A percentile compares a stretch with the other conserved stretches of the same genome.
phyloP scores from a whole-genome alignment of 2,888 invertebrate species.

The Diachrysia chrysitis region DNA sequence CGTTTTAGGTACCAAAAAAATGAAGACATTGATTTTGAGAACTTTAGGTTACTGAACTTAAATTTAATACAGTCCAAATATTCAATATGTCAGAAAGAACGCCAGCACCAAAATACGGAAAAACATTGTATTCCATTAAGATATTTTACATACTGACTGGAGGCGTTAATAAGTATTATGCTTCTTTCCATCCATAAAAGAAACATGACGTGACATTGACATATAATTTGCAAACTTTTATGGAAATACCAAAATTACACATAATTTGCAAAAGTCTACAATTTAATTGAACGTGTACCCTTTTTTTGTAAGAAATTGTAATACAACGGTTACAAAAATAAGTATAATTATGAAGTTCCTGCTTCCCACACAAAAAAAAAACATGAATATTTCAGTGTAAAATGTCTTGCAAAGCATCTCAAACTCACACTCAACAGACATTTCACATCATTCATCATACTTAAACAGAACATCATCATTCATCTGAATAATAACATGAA shows the following conservation, averaged over 20 bases:
- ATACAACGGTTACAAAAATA: neutral
- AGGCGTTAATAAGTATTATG: constrained; percentile 43
- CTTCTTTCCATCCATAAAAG: constrained; percentile 45
- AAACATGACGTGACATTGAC: constrained; percentile 40
- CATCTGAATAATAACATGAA: constrained; percentile 40
- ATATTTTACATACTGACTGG: constrained; percentile 30
- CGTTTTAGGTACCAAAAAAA: no score
- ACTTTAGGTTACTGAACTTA: no score
- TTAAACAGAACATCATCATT: constrained; percentile 48
- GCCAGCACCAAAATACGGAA: constrained; percentile 14
- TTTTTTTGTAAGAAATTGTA: neutral
- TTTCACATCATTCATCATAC: constrained; percentile 35
- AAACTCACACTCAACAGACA: constrained; percentile 5
- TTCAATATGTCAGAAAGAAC: neutral
- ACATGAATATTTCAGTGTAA: neutral
- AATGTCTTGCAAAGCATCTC: neutral
- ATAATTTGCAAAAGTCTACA: constrained; percentile 36
- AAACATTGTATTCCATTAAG: constrained; percentile 40
- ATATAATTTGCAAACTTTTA: constrained; percentile 45
- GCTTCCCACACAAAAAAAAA: no score
- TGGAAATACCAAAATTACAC: constrained; percentile 41
- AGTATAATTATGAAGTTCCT: no score
- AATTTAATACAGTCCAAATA: no score
- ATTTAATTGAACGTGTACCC: neutral
- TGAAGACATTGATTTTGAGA: no score